Conservation (phyloP, 2,113 vertebrate genomes). For the Gymnobelideus leadbeateri region DNA sequence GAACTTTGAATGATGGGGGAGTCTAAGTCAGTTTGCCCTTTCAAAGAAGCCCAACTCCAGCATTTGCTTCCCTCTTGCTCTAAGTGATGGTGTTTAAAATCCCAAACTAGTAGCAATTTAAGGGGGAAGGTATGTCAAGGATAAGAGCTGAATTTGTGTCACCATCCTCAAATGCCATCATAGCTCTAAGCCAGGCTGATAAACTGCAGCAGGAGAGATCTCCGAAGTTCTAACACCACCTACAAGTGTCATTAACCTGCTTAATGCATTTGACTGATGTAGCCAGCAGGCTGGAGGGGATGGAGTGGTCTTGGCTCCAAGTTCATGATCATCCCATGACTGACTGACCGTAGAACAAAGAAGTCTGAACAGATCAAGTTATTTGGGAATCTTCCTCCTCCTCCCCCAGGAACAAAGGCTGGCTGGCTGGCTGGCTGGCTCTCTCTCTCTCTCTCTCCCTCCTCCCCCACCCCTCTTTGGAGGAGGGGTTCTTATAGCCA, state of each 20-base stretch:
- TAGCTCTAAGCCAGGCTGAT: not conserved
- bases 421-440: no score
- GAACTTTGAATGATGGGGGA: not conserved
- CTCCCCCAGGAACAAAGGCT: not conserved
- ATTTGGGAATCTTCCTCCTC: not conserved
- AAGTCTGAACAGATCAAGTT: not conserved
- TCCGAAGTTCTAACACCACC: not conserved
- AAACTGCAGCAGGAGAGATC: not conserved
- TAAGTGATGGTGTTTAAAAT: constrained; percentile 17
- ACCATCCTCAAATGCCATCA: not conserved
- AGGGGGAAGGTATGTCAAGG: not conserved
- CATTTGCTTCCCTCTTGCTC: not conserved
- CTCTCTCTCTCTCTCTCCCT: no score
- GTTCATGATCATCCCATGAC: not conserved
- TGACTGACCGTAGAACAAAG: not conserved
- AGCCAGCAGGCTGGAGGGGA: not conserved
- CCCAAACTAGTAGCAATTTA: constrained; percentile 32
- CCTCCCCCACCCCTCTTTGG: no score
- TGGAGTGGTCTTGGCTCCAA: not conserved
- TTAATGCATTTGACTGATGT: not conserved
- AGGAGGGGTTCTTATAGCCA: no score
- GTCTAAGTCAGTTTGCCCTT: not conserved
- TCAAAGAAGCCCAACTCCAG: constrained; percentile 25
- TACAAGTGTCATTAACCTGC: not conserved
- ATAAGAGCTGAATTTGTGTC: constrained; percentile 21